Percentiles rank a stretch among this genome's conserved stretches.
These are phyloP conservation scores for Ageneiosus marmoratus DNA, from an alignment of 2,113 vertebrate genomes.

Conservation along the genomic window DNA sequence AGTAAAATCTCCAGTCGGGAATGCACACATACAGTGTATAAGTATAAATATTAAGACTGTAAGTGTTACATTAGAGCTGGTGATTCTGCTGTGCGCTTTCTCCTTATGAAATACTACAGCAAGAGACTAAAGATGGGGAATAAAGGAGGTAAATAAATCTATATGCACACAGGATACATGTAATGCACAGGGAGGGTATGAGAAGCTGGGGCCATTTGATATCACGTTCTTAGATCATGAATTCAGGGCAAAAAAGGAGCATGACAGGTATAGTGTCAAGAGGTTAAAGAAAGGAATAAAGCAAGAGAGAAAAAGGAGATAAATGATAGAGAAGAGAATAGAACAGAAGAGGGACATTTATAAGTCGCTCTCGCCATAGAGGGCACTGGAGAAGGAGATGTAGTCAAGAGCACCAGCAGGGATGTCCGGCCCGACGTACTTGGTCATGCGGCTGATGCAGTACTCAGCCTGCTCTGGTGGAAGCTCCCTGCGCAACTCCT, in stretches of 20 bases:
- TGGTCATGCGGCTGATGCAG: conserved; percentile 88
- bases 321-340: conserved; percentile 50
- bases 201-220: conserved; percentile 30
- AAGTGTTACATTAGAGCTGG: conserved; percentile 29
- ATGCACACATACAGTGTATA: neutral
- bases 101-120: conserved; percentile 7
- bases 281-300: neutral
- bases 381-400: conserved; percentile 89
- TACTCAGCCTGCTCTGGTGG: conserved; percentile 87
- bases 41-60: conserved; percentile 10
- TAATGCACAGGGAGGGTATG: conserved; percentile 47
- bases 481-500: conserved; percentile 85
- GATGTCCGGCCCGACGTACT: conserved; percentile 75
- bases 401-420: conserved; percentile 83
- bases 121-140: conserved; percentile 26
- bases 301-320: neutral
- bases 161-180: conserved; percentile 14
- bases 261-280: neutral
- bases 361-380: conserved; percentile 91
- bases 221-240: neutral
- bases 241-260: conserved; percentile 34
- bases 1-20: conserved; percentile 8
- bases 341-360: conserved; percentile 64
- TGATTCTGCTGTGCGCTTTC: conserved; percentile 3
- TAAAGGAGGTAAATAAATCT: neutral